Evolutionary conservation across 1,140 invertebrate genomes (phyloP).

Genomic region (Trachymyrmex cornetzi): DNA sequence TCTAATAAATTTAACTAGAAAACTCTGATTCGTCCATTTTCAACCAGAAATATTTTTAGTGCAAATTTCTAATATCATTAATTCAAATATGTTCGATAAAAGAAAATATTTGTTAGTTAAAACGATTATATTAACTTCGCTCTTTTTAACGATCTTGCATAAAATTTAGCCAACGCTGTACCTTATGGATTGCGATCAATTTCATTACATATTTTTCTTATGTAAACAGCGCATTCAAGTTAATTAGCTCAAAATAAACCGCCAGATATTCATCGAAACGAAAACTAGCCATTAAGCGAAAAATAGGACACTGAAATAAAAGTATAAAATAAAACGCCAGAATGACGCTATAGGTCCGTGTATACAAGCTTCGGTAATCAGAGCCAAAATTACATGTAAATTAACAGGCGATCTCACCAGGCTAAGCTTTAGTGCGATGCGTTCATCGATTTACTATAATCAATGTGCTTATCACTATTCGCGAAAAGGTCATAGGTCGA

Average conservation of each 20-base stretch:
- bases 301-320: conserved; percentile 47
- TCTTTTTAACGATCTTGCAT: no score
- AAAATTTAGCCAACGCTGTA: neutral
- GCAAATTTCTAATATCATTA: neutral
- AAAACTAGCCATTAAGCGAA: neutral
- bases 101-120: neutral
- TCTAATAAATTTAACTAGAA: no score
- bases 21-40: no score
- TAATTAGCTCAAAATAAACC: conserved; percentile 38
- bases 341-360: neutral
- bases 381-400: conserved; percentile 46
- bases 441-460: conserved; percentile 60
- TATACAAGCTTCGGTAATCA: neutral
- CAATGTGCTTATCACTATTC: conserved; percentile 35
- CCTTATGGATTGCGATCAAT: neutral
- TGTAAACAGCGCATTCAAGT: neutral
- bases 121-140: neutral
- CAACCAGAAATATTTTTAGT: no score
- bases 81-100: neutral
- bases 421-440: conserved; percentile 10
- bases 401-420: conserved; percentile 68
- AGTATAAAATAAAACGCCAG: conserved; percentile 18
- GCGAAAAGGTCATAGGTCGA: conserved; percentile 67
- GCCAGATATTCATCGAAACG: conserved; percentile 3
- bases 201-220: conserved; percentile 6